phyloP scores from a whole-genome alignment of 2,888 invertebrate genomes.

The Rotaria macrura region DNA sequence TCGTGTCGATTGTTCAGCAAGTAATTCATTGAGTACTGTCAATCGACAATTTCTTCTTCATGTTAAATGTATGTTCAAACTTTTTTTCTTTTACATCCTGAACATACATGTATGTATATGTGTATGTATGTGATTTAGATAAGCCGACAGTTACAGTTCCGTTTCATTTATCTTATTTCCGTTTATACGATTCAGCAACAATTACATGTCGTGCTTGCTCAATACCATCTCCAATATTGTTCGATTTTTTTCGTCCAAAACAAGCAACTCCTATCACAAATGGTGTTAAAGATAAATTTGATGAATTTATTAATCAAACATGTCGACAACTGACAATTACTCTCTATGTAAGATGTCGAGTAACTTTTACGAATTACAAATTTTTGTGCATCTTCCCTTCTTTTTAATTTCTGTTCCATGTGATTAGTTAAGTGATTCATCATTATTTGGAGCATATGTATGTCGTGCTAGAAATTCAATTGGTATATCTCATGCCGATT shows the following conservation, averaged over 20 bases:
- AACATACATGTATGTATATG: too few relatives aligned
- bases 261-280: not conserved
- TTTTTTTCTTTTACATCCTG: not conserved
- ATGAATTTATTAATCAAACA: not conserved
- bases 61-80: not conserved
- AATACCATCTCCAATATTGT: not conserved
- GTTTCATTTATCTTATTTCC: not conserved
- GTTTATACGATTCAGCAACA: not conserved
- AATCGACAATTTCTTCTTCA: conserved; percentile 17
- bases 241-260: not conserved
- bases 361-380: not conserved
- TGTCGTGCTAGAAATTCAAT: not conserved
- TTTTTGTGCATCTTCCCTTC: too few relatives aligned
- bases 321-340: conserved; percentile 2
- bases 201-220: not conserved
- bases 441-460: conserved; percentile 1
- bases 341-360: not conserved
- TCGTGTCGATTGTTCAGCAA: not conserved
- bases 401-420: not conserved
- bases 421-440: not conserved
- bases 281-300: not conserved
- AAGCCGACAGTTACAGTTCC: not conserved
- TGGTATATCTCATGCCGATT: not conserved
- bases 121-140: not conserved
- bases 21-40: not conserved